Evolutionary conservation across 2,797 vertebrate species (phyloP).

Genomic region (Melanogrammus aeglefinus): DNA sequence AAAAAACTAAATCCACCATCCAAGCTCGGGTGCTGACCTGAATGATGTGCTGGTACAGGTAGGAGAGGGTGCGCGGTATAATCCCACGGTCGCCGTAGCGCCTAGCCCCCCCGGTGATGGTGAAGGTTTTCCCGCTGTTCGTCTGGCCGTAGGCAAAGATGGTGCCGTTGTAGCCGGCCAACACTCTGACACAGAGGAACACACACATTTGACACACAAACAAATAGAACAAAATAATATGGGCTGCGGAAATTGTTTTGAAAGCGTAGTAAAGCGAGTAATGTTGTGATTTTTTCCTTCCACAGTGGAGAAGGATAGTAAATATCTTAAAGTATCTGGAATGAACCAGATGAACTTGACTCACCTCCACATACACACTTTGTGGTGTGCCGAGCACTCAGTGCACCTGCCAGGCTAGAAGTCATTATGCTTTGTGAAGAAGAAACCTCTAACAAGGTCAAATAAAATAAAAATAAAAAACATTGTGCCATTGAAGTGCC

Average conservation of each 20-base stretch:
- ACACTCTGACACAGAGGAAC: constrained; percentile 69
- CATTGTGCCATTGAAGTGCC: neutral
- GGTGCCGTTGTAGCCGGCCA: constrained; percentile 92
- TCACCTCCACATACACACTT: neutral
- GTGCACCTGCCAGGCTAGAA: neutral
- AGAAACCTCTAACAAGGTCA: neutral
- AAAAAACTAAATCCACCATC: neutral
- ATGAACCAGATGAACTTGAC: constrained; percentile 1
- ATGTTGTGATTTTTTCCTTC: neutral
- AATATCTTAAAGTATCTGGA: neutral
- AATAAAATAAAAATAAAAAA: neutral
- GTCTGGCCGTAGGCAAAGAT: constrained; percentile 98
- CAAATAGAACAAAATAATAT: neutral
- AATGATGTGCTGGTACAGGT: constrained; percentile 82
- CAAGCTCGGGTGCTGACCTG: constrained; percentile 62
- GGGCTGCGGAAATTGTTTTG: neutral
- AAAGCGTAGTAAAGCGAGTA: neutral
- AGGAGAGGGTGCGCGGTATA: constrained; percentile 89
- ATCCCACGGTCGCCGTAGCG: constrained; percentile 88
- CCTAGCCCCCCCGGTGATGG: constrained; percentile 92
- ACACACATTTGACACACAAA: constrained; percentile 56
- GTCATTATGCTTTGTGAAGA: neutral
- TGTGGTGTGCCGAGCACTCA: neutral
- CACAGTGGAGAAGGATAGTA: neutral
- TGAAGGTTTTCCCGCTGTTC: constrained; percentile 95